Evolutionary conservation across 2,113 vertebrate species (phyloP).

Genomic region (Pipra filicauda): DNA sequence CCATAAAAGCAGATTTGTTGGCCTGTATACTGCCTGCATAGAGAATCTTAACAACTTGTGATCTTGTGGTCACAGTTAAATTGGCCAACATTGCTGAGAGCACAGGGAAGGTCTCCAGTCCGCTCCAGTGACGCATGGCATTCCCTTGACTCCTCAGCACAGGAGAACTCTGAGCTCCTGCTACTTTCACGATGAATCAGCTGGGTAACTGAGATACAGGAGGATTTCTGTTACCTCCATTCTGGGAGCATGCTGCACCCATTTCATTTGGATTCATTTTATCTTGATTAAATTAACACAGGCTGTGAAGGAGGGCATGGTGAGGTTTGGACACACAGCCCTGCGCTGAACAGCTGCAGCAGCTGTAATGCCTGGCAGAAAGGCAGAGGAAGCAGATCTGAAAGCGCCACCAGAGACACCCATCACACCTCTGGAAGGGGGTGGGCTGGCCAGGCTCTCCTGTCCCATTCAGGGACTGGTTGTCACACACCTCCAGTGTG

Average conservation of each 20-base stretch:
- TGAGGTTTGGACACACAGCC: background rate
- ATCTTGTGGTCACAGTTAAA: background rate
- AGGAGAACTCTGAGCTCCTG: background rate
- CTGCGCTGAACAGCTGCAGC: background rate
- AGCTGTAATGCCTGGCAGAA: background rate
- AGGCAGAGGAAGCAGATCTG: background rate
- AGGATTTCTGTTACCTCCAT: background rate
- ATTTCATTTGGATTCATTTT: background rate
- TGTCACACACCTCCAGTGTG: accelerated
- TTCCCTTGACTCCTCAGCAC: background rate
- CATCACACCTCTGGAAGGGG: background rate
- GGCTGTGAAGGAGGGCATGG: background rate
- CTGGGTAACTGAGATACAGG: background rate
- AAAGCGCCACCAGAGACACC: background rate
- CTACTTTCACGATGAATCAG: background rate
- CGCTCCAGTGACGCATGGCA: background rate
- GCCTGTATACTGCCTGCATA: background rate
- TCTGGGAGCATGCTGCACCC: background rate
- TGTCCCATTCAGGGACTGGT: background rate
- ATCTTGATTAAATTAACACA: background rate
- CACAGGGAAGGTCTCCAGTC: background rate
- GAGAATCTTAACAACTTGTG: background rate
- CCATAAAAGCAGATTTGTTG: constrained; percentile 2
- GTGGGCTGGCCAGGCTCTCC: background rate
- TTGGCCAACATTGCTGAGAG: background rate